A percentile compares a stretch with the other conserved stretches of the same genome.
Conservation (phyloP, 2,797 vertebrate species). For the Intellagama lesueurii region DNA sequence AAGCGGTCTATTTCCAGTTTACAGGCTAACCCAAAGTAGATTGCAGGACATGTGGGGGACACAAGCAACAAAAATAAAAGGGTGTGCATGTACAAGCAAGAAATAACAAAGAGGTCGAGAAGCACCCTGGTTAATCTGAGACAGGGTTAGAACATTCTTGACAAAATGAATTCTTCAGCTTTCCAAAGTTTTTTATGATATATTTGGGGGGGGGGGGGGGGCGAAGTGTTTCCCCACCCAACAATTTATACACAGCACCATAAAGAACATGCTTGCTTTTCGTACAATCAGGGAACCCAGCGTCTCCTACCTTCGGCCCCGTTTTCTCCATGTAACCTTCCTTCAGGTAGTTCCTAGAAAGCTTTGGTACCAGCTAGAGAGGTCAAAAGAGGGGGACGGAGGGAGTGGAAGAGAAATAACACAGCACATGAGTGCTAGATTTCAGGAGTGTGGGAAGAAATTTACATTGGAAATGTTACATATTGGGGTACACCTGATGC, state of each 20-base stretch:
- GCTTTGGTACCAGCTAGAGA: slow-evolving; percentile 92
- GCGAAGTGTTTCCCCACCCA: background rate
- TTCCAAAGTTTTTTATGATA: no score
- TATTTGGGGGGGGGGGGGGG: no score
- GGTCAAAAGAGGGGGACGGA: background rate
- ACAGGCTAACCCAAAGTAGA: no score
- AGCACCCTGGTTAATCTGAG: background rate
- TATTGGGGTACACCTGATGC: background rate
- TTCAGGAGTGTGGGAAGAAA: background rate
- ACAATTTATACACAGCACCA: accelerated
- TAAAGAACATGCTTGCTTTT: accelerated
- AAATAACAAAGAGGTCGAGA: no score
- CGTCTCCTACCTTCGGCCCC: slow-evolving; percentile 89
- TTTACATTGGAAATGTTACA: background rate
- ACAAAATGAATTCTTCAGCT: no score
- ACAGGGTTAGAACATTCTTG: accelerated
- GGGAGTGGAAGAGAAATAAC: background rate
- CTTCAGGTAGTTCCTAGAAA: slow-evolving; percentile 96
- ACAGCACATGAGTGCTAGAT: background rate
- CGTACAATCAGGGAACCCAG: background rate
- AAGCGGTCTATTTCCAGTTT: background rate
- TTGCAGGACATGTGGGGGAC: background rate
- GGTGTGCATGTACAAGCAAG: no score
- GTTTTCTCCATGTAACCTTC: slow-evolving; percentile 99
- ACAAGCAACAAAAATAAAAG: background rate